Evolutionary conservation across 30 jellyfish, hydroid and myxozoan species (phyloP).

Genomic region (Cassiopea xamachana): DNA sequence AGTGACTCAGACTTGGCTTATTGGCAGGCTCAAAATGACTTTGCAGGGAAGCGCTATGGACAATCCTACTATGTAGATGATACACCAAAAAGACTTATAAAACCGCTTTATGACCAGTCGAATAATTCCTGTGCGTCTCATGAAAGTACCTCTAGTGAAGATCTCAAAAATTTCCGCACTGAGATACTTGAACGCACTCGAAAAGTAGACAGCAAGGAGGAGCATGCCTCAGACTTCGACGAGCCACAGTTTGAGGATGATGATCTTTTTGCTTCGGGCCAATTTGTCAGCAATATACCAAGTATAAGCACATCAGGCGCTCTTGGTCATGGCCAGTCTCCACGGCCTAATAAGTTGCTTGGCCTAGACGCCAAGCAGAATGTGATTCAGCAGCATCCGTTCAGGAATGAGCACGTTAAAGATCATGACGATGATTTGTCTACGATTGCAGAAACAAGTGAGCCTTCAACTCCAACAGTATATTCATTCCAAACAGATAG

Average conservation of each 20-base stretch:
- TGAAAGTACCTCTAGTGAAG: slow-evolving; percentile 15
- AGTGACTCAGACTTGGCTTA: background rate
- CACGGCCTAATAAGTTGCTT: slow-evolving; percentile 38
- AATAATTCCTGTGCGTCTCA: background rate
- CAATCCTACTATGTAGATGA: background rate
- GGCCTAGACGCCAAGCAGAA: slow-evolving; percentile 11
- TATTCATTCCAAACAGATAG: slow-evolving; percentile 55
- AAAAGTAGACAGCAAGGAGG: background rate
- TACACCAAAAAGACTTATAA: background rate
- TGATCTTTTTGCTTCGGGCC: slow-evolving; percentile 37
- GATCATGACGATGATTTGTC: slow-evolving; percentile 91
- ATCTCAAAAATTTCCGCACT: slow-evolving; percentile 9
- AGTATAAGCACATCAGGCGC: background rate
- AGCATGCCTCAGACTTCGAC: slow-evolving; percentile 24
- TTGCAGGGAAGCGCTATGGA: background rate
- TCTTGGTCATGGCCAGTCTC: slow-evolving; percentile 30
- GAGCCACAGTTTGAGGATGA: slow-evolving; percentile 79
- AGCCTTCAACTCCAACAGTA: slow-evolving; percentile 91
- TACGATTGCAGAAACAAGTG: slow-evolving; percentile 91
- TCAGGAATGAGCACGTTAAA: background rate
- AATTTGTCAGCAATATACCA: background rate
- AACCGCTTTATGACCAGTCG: background rate
- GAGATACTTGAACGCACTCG: slow-evolving; percentile 11
- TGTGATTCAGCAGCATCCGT: background rate
- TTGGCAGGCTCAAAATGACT: background rate